These are phyloP conservation scores for Synanthedon formicaeformis DNA, from an alignment of 2,888 invertebrate species.

Conservation along the genomic window DNA sequence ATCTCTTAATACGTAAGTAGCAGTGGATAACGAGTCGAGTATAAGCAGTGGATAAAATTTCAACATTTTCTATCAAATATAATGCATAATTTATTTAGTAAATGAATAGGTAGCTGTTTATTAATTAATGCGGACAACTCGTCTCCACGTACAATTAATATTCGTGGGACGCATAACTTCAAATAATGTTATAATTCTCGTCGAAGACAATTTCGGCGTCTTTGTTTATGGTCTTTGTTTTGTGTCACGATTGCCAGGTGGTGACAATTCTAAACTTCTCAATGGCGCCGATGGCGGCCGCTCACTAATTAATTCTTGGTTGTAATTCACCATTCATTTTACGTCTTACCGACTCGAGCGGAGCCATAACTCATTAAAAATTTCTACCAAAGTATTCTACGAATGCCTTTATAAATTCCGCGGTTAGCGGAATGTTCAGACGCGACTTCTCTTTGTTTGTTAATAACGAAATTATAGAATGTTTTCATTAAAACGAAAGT, in stretches of 20 bases:
- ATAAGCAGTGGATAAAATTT: too few relatives aligned
- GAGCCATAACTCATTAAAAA: constrained; percentile 36
- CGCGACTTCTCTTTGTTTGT: constrained; percentile 13
- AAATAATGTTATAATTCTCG: constrained; percentile 22
- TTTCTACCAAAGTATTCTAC: constrained; percentile 20
- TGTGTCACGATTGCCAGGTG: constrained; percentile 35
- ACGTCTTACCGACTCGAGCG: constrained; percentile 17
- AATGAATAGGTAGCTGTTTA: background rate
- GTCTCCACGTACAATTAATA: constrained; percentile 21
- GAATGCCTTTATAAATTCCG: constrained; percentile 27
- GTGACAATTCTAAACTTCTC: constrained; percentile 39
- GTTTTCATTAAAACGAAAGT: background rate
- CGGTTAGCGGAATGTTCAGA: constrained; percentile 10
- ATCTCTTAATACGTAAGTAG: too few relatives aligned
- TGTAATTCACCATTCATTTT: constrained; percentile 31
- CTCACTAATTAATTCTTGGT: constrained; percentile 44
- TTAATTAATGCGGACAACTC: constrained; percentile 4
- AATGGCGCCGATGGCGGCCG: constrained; percentile 29
- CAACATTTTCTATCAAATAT: too few relatives aligned
- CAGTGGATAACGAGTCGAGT: too few relatives aligned
- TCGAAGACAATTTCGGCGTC: constrained; percentile 24
- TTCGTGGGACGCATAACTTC: constrained; percentile 24
- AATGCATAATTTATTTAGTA: background rate
- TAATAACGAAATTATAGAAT: constrained; percentile 15
- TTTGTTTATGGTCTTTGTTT: constrained; percentile 27